Conservation (phyloP, 2,113 vertebrate genomes). For the Spea multiplicata region DNA sequence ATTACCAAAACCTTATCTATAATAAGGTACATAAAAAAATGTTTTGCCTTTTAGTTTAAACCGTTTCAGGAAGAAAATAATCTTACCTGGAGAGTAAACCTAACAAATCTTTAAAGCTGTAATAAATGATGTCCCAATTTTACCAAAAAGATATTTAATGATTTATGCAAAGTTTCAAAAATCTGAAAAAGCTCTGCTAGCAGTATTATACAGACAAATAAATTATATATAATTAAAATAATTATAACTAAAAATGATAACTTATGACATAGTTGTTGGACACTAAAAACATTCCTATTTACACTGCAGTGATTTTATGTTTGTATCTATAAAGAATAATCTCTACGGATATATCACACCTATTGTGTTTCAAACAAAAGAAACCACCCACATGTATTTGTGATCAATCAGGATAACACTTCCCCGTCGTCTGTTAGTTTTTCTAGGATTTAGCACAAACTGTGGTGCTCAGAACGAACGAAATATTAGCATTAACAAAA, state of each 20-base stretch:
- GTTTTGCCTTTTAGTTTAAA: no score
- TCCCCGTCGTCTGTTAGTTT: constrained; percentile 80
- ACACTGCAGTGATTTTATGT: neutral
- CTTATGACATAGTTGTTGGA: no score
- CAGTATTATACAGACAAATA: no score
- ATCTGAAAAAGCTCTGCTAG: no score
- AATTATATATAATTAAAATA: no score
- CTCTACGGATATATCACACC: constrained; percentile 21
- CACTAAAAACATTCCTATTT: neutral
- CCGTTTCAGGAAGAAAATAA: no score
- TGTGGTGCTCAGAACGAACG: constrained; percentile 64
- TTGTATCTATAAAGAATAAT: neutral
- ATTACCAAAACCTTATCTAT: neutral
- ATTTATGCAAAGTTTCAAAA: no score
- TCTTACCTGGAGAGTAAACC: no score
- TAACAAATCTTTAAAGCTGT: no score
- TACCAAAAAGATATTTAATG: no score
- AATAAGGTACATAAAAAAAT: neutral
- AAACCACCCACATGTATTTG: constrained; percentile 51
- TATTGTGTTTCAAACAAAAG: neutral
- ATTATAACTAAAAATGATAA: no score
- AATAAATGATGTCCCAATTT: no score
- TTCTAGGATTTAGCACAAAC: constrained; percentile 81
- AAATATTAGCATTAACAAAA: constrained; percentile 66
- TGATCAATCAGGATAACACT: constrained; percentile 71